Evolutionary conservation across 2,888 invertebrate genomes (phyloP).

Genomic region (Drosophila vallismaia): DNA sequence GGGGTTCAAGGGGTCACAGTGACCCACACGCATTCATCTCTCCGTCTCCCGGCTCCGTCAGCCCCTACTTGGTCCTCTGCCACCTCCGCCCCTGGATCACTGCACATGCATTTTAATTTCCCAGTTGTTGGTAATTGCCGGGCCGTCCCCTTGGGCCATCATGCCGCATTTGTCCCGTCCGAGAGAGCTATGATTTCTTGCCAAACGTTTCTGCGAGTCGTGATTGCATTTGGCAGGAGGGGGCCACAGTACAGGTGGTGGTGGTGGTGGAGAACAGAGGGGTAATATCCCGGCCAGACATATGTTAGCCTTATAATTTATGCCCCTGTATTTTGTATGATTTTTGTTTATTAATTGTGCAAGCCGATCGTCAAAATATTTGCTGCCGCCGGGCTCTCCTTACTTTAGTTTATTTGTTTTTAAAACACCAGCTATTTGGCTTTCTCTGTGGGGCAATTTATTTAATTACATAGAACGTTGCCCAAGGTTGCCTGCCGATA

Average conservation of each 20-base stretch:
- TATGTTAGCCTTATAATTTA: conserved; percentile 77
- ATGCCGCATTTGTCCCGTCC: conserved; percentile 78
- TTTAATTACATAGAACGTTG: conserved; percentile 73
- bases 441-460: conserved; percentile 57
- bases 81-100: conserved; percentile 12
- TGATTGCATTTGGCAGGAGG: conserved; percentile 76
- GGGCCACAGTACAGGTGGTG: not conserved
- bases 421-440: conserved; percentile 19
- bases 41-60: conserved; percentile 11
- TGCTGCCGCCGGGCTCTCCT: conserved; percentile 50
- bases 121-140: conserved; percentile 67
- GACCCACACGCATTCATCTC: conserved; percentile 69
- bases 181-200: conserved; percentile 69
- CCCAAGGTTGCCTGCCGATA: conserved; percentile 74
- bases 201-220: conserved; percentile 54
- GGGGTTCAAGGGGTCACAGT: conserved; percentile 73
- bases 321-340: conserved; percentile 49
- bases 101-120: conserved; percentile 49
- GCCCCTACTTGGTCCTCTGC: conserved; percentile 14
- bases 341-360: conserved; percentile 74
- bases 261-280: not conserved
- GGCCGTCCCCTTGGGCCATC: conserved; percentile 75
- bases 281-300: conserved; percentile 56
- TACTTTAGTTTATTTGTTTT: conserved; percentile 37
- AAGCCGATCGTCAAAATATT: conserved; percentile 50